Conservation (phyloP, 1,140 invertebrate species). For the Octopus bimaculoides region DNA sequence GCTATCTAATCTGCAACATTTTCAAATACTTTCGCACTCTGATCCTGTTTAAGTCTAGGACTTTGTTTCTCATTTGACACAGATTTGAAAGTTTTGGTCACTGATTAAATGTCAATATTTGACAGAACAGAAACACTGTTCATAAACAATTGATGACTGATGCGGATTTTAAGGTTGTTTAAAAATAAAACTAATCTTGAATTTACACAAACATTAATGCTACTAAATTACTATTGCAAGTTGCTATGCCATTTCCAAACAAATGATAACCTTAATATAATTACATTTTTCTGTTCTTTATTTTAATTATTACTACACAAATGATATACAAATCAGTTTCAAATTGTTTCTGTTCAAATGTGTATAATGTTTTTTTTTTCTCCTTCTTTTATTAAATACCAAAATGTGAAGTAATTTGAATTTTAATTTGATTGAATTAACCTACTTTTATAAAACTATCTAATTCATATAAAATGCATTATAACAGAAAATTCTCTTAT, state of each 20-base stretch:
- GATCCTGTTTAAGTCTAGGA: conserved; percentile 25
- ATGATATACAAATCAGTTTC: too few species aligned
- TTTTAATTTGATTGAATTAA: too few species aligned
- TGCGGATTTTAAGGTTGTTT: conserved; percentile 6
- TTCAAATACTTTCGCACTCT: conserved; percentile 23
- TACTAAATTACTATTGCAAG: conserved; percentile 27
- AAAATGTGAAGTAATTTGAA: too few species aligned
- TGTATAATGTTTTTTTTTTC: too few species aligned
- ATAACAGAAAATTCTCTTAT: too few species aligned
- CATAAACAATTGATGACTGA: conserved; percentile 10
- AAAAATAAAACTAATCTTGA: conserved; percentile 12
- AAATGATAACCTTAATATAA: conserved; percentile 64
- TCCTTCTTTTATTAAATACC: too few species aligned
- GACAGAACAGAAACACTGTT: conserved; percentile 6
- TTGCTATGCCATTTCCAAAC: conserved; percentile 78
- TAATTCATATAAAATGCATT: too few species aligned
- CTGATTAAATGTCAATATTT: conserved; percentile 12
- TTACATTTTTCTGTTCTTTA: too few species aligned
- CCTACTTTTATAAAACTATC: too few species aligned
- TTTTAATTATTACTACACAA: too few species aligned
- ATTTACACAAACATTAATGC: conserved; percentile 8
- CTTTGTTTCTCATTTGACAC: conserved; percentile 28
- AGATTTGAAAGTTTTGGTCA: conserved; percentile 6
- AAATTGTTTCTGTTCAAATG: too few species aligned
- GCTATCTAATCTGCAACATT: conserved; percentile 20